Evolutionary conservation across 2,888 invertebrate genomes (phyloP).

Genomic region (Limnephilus rhombicus): DNA sequence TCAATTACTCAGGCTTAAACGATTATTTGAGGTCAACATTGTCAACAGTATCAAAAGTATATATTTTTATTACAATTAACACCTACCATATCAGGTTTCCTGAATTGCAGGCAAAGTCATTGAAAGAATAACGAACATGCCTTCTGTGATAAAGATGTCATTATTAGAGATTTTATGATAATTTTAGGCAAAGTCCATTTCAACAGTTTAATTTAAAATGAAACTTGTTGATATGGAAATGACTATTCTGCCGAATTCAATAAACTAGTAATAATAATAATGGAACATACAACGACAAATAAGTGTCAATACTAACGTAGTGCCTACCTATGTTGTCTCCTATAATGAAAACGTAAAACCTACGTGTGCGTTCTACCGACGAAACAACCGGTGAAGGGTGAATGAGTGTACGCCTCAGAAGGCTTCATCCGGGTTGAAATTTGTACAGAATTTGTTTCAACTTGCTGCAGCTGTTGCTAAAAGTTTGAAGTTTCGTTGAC

Average conservation of each 20-base stretch:
- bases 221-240: conserved; percentile 4
- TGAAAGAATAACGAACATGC: not conserved
- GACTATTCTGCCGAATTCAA: not conserved
- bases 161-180: conserved; percentile 17
- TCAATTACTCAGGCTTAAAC: not conserved
- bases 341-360: not conserved
- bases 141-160: conserved; percentile 25
- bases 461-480: not conserved
- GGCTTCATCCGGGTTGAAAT: not conserved
- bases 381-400: not conserved
- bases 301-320: not conserved
- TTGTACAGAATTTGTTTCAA: not conserved
- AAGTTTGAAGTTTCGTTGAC: not conserved
- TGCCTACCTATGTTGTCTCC: not conserved
- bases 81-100: not conserved
- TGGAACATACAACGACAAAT: not conserved
- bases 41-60: not conserved
- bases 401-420: not conserved
- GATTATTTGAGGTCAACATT: not conserved
- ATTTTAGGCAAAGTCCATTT: not conserved
- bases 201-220: not conserved
- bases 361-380: not conserved
- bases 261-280: not conserved
- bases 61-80: not conserved
- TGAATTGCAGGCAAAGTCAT: not conserved